These are phyloP conservation scores for Delphinus delphis DNA, from an alignment of 2,113 vertebrate species.

Conservation along the genomic window DNA sequence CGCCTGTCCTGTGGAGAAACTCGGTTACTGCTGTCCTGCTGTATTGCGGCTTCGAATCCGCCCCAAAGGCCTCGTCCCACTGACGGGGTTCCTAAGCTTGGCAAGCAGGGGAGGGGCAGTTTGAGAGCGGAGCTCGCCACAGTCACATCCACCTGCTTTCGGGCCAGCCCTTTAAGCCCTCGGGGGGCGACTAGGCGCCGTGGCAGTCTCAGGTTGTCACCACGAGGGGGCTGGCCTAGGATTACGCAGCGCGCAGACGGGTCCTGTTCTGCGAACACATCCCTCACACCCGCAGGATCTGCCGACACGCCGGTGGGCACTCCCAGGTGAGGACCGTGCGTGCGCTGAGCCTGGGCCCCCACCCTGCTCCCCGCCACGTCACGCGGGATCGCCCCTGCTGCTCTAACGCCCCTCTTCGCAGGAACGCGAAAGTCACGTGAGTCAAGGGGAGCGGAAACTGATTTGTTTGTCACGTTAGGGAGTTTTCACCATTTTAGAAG, in stretches of 20 bases:
- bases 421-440: neutral
- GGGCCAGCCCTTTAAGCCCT: neutral
- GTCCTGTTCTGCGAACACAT: neutral
- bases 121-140: neutral
- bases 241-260: neutral
- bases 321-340: rapidly evolving
- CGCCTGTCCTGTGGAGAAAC: neutral
- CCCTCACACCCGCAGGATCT: neutral
- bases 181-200: no score
- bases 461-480: rapidly evolving
- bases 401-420: neutral
- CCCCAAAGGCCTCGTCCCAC: neutral
- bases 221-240: neutral
- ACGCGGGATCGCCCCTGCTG: neutral
- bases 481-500: neutral
- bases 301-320: rapidly evolving
- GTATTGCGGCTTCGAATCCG: neutral
- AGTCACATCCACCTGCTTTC: no score
- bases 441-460: rapidly evolving
- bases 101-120: neutral
- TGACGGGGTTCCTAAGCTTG: neutral
- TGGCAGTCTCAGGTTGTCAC: neutral
- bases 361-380: neutral
- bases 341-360: neutral
- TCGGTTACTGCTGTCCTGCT: neutral